phyloP scores from a whole-genome alignment of 2,888 invertebrate species.

The Parnassius apollo region DNA sequence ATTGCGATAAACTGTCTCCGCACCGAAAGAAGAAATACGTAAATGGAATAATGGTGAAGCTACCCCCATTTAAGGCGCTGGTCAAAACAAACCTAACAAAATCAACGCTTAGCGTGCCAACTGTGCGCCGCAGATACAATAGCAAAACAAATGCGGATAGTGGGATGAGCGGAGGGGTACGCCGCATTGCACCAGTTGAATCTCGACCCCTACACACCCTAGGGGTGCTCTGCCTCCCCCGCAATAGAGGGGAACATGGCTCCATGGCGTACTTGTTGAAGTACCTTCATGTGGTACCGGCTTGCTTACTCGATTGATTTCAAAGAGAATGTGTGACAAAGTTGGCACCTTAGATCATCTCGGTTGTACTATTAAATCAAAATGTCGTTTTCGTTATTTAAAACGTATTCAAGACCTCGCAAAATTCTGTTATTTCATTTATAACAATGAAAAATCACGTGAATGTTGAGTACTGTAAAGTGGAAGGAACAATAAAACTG shows the following conservation, averaged over 20 bases:
- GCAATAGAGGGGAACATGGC: slow-evolving; percentile 31
- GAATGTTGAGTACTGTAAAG: slow-evolving; percentile 10
- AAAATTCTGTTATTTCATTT: background rate
- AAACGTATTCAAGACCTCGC: background rate
- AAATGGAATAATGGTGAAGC: slow-evolving; percentile 41
- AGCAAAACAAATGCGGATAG: slow-evolving; percentile 55
- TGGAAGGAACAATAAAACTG: slow-evolving; percentile 21
- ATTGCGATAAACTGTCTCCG: slow-evolving; percentile 39
- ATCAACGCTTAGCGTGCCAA: slow-evolving; percentile 56
- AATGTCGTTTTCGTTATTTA: background rate
- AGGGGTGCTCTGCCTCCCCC: slow-evolving; percentile 33
- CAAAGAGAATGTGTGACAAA: slow-evolving; percentile 8
- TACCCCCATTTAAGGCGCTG: slow-evolving; percentile 46
- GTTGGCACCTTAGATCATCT: background rate
- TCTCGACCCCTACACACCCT: slow-evolving; percentile 57
- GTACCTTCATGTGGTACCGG: slow-evolving; percentile 47
- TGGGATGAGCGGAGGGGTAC: slow-evolving; percentile 59
- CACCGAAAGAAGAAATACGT: slow-evolving; percentile 34
- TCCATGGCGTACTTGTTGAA: slow-evolving; percentile 66
- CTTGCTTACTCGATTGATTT: slow-evolving; percentile 39
- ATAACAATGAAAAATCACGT: slow-evolving; percentile 20
- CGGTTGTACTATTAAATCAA: background rate
- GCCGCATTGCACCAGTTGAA: slow-evolving; percentile 81
- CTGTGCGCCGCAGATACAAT: slow-evolving; percentile 49
- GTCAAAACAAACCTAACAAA: slow-evolving; percentile 55